Evolutionary conservation across 2,888 invertebrate species (phyloP).

Genomic region (Drosophila subquinaria): DNA sequence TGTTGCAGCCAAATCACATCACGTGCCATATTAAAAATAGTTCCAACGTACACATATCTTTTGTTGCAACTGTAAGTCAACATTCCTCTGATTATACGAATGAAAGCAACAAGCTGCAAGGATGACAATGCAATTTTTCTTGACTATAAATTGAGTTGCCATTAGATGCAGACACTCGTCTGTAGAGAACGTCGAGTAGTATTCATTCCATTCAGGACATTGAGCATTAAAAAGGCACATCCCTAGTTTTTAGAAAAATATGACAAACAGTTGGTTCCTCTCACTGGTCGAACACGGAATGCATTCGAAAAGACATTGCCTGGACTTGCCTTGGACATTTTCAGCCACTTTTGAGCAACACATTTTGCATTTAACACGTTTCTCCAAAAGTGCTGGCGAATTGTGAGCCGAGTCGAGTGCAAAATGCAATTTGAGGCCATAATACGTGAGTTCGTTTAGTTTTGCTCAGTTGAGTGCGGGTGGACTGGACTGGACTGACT

Average conservation of each 20-base stretch:
- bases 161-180: constrained; percentile 52
- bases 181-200: constrained; percentile 30
- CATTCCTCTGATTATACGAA: constrained; percentile 42
- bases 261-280: constrained; percentile 53
- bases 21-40: constrained; percentile 67
- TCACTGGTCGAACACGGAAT: constrained; percentile 23
- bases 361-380: constrained; percentile 79
- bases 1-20: constrained; percentile 59
- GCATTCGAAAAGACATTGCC: constrained; percentile 41
- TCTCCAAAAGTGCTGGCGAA: constrained; percentile 59
- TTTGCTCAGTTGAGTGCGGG: constrained; percentile 50
- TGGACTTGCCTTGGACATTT: constrained; percentile 37
- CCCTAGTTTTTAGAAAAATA: constrained; percentile 36
- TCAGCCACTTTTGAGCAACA: constrained; percentile 45
- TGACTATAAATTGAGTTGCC: constrained; percentile 50
- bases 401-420: constrained; percentile 75
- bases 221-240: neutral
- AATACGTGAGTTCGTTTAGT: constrained; percentile 77
- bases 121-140: constrained; percentile 51
- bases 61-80: constrained; percentile 45
- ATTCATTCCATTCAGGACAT: constrained; percentile 57
- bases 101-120: constrained; percentile 25
- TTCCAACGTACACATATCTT: constrained; percentile 38
- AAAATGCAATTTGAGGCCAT: constrained; percentile 73
- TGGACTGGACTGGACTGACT: neutral